Evolutionary conservation across 2,888 invertebrate species (phyloP).

Genomic region (Phalangium opilio): DNA sequence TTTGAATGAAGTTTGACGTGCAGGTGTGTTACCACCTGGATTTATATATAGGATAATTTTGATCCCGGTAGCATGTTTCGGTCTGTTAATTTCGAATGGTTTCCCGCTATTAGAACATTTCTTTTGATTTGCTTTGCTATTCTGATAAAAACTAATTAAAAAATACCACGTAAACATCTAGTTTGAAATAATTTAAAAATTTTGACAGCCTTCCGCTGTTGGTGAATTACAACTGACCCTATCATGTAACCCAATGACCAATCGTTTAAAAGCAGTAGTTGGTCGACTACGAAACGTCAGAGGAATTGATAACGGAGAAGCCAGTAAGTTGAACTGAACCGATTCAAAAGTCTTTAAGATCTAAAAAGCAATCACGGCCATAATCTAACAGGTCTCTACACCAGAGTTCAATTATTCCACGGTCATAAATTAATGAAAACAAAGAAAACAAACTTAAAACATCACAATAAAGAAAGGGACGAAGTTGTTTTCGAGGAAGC

Average conservation of each 20-base stretch:
- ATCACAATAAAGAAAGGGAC: conserved; percentile 16
- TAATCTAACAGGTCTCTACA: conserved; percentile 25
- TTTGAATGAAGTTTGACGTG: too few species aligned
- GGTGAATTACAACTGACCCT: conserved; percentile 16
- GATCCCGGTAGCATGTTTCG: too few species aligned
- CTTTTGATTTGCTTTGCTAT: too few species aligned
- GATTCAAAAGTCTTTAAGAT: too few species aligned
- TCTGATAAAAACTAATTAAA: too few species aligned
- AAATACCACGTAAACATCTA: too few species aligned
- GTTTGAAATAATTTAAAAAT: too few species aligned
- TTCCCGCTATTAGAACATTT: too few species aligned
- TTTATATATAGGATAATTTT: too few species aligned
- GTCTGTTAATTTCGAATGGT: too few species aligned
- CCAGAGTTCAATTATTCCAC: conserved; percentile 24
- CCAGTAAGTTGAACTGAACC: conserved; percentile 5
- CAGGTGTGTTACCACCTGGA: too few species aligned
- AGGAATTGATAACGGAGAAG: conserved; percentile 4
- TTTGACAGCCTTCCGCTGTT: not conserved
- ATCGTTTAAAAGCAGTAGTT: conserved; percentile 12
- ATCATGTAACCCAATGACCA: conserved; percentile 18
- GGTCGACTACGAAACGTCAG: conserved; percentile 7
- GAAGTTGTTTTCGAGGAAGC: conserved; percentile 24
- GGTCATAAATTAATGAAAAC: conserved; percentile 25
- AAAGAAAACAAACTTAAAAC: conserved; percentile 24
- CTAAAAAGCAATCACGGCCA: too few species aligned